phyloP scores from a whole-genome alignment of 2,888 invertebrate genomes.

The Apotomis betuletana region DNA sequence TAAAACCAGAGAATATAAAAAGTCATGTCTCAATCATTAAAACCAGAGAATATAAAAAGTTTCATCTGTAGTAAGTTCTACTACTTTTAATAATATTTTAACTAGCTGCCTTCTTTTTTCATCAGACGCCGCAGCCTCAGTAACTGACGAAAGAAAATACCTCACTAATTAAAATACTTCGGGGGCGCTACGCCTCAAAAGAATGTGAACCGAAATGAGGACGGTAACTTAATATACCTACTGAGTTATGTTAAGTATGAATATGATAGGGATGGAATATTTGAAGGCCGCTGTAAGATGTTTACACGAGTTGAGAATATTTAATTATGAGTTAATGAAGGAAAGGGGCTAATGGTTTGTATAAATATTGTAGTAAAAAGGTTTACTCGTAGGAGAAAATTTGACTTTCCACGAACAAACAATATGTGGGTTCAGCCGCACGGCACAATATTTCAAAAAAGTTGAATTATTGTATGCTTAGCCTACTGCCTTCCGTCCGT shows the following conservation, averaged over 20 bases:
- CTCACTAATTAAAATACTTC: conserved; percentile 56
- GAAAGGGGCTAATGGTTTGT: too few species aligned
- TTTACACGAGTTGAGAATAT: conserved; percentile 2
- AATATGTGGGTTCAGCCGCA: too few species aligned
- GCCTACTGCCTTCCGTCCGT: too few species aligned
- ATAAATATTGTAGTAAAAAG: too few species aligned
- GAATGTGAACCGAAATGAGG: conserved; percentile 47
- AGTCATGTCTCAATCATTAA: too few species aligned
- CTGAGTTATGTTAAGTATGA: conserved; percentile 31
- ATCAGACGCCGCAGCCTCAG: conserved; percentile 44
- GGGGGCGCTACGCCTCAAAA: conserved; percentile 43
- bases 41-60: too few species aligned
- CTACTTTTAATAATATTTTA: background rate
- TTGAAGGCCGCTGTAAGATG: background rate
- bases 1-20: too few species aligned
- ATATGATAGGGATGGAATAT: conserved; percentile 20
- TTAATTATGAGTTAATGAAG: background rate
- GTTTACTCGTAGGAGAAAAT: too few species aligned
- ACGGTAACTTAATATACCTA: conserved; percentile 38
- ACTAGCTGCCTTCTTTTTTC: conserved; percentile 5
- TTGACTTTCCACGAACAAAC: too few species aligned
- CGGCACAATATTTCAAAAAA: too few species aligned
- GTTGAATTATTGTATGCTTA: too few species aligned
- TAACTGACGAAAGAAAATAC: conserved; percentile 48
- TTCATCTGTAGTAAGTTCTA: background rate